Evolutionary conservation across 2,888 invertebrate species (phyloP).

Genomic region (Ochropleura leucogaster): DNA sequence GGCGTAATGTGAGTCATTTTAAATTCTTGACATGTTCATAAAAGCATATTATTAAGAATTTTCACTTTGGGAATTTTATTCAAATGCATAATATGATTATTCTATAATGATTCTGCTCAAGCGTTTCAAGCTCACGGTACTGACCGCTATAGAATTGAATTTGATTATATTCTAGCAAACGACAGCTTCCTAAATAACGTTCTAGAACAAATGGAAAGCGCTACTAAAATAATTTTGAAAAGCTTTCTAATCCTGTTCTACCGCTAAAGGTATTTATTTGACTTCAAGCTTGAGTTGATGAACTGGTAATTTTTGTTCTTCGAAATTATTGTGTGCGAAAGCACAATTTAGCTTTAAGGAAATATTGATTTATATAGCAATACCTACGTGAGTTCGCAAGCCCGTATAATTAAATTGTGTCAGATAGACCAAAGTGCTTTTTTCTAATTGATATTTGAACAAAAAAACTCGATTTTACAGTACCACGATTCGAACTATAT

Average conservation of each 20-base stretch:
- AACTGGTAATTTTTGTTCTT: not conserved
- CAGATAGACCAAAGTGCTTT: not conserved
- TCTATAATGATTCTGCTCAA: too few species aligned
- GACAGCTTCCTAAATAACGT: constrained; percentile 8
- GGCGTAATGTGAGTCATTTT: too few species aligned
- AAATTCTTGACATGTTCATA: too few species aligned
- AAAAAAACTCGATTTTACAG: not conserved
- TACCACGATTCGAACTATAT: not conserved
- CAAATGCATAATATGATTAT: too few species aligned
- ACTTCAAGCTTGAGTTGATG: constrained; percentile 7
- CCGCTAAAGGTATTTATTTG: not conserved
- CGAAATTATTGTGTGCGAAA: too few species aligned
- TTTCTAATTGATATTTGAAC: not conserved
- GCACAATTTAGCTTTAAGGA: not conserved
- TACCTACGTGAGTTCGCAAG: not conserved
- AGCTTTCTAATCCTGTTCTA: not conserved
- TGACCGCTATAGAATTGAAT: too few species aligned
- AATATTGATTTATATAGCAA: not conserved
- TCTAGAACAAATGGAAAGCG: not conserved
- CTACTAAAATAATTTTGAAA: constrained; percentile 3
- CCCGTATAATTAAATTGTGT: not conserved
- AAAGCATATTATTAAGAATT: too few species aligned
- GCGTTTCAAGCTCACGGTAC: too few species aligned
- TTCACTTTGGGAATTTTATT: too few species aligned
- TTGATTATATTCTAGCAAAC: not conserved